Conservation (phyloP, 2,888 invertebrate species). For the Harpalus rubripes region DNA sequence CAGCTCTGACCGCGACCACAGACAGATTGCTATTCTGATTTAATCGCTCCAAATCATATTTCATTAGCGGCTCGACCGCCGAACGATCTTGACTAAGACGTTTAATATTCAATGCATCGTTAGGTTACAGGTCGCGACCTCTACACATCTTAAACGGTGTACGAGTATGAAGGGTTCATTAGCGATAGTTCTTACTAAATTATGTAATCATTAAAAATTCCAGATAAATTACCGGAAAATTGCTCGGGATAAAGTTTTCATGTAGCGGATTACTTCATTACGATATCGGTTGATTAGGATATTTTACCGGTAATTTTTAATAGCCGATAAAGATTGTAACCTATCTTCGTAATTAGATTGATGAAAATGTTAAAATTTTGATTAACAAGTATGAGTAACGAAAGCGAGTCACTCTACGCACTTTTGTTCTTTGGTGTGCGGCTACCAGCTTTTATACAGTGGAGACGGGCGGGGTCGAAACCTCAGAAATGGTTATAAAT, state of each 20-base stretch:
- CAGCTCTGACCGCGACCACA: background rate
- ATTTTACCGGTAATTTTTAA: background rate
- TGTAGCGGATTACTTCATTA: conserved; percentile 1
- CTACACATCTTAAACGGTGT: background rate
- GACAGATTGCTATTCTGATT: conserved; percentile 59
- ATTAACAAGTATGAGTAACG: too few relatives aligned
- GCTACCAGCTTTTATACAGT: too few relatives aligned
- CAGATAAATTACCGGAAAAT: background rate
- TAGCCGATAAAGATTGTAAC: background rate
- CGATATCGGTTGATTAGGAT: conserved; percentile 16
- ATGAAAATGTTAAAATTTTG: background rate
- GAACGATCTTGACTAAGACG: conserved; percentile 3
- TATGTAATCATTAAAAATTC: conserved; percentile 6
- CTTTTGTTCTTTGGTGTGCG: too few relatives aligned
- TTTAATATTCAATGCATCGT: conserved; percentile 25
- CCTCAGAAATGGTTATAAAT: too few relatives aligned
- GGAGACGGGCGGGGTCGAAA: too few relatives aligned
- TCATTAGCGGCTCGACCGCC: conserved; percentile 41
- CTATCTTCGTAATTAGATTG: background rate
- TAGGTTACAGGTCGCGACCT: conserved; percentile 20
- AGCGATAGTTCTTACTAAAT: conserved; percentile 3
- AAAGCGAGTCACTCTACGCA: too few relatives aligned
- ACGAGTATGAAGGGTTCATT: background rate
- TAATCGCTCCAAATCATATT: conserved; percentile 58
- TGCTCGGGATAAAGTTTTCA: background rate